These are phyloP conservation scores for Caenorhabditis zanzibari DNA, from an alignment of 2,888 invertebrate genomes.

Conservation along the genomic window DNA sequence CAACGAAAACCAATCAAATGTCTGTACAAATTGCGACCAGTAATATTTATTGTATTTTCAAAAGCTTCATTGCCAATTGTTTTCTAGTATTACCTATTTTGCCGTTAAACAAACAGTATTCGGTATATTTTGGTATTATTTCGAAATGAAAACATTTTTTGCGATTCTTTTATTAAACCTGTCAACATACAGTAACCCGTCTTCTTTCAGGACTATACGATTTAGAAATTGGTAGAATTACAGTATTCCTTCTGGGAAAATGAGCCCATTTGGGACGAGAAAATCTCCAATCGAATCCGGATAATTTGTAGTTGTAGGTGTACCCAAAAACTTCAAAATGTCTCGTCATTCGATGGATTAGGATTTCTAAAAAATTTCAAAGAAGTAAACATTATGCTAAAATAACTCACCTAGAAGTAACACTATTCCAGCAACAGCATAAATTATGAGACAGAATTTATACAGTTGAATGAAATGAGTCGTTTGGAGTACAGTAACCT, in stretches of 20 bases:
- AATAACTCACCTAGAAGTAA: conserved; percentile 19
- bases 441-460: conserved; percentile 43
- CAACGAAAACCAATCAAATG: conserved; percentile 10
- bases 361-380: conserved; percentile 27
- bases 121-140: conserved; percentile 28
- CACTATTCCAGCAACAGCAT: conserved; percentile 22
- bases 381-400: no score
- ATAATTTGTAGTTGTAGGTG: conserved; percentile 45
- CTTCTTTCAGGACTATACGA: conserved; percentile 50
- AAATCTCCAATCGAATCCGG: conserved; percentile 60
- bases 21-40: conserved; percentile 57
- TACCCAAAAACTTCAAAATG: conserved; percentile 48
- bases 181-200: conserved; percentile 46
- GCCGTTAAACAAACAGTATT: conserved; percentile 47
- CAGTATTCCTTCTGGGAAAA: conserved; percentile 59
- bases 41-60: conserved; percentile 60
- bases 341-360: conserved; percentile 30
- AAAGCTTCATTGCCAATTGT: conserved; percentile 9
- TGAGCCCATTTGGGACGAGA: conserved; percentile 47
- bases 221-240: conserved; percentile 60
- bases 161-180: background rate
- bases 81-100: conserved; percentile 52
- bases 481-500: conserved; percentile 56
- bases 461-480: conserved; percentile 65
- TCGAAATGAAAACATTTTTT: conserved; percentile 29